Base-by-base conservation (phyloP, 2,113 vertebrate genomes). In the Chaetops frenatus region DNA sequence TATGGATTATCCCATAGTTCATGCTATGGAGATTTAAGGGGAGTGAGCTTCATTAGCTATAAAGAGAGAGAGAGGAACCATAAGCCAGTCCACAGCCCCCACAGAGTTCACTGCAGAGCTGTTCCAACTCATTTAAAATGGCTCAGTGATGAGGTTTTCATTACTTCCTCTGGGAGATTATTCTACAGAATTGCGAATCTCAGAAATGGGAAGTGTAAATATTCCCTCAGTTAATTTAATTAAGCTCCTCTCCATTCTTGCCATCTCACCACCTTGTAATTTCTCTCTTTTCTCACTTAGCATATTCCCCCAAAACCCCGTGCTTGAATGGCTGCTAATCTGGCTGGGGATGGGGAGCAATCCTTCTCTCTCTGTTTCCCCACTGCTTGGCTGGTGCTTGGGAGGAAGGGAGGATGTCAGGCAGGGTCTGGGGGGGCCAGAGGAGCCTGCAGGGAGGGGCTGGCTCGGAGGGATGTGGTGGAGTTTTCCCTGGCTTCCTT, bases 201-300 rank as follows among this genome's bases (percentile, higher is more conserved):
- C 95, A 94, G 79, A 90, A 94, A 96, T 12, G 50, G 79, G 85
- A 94, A 95, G 58, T 88, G 94, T 94, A 97, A 95, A 97, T 95
- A 96, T 93, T 93, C 95, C 85, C 92, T 81, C 51, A 16, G 90
- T 92, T 96, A 97, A 96, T 97, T 96, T 92, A 94, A 95, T 96
- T 96, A 90, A 95, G 57, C 67, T 86, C 35, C 35, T 84, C 56
- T 78, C 72, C 48, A 16, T 78, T 81, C 84, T 69, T 94, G 83
- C 64, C 79, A 71, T 90, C 85, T 90, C 71, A 53, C 62, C 73
- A 85, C 64, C 93, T 92, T 60, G 51, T 62, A 70, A 67, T 88
- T 94, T 83, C 78, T 82, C 67, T 83, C 44, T 79, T 70, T 66
- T 47, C 71, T 94, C 71, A 66, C 27, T 58, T 70, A 60, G n/a